Percentiles rank a stretch among this genome's conserved stretches.
Conservation (phyloP, 2,113 vertebrate genomes). For the Nematolebias whitei region DNA sequence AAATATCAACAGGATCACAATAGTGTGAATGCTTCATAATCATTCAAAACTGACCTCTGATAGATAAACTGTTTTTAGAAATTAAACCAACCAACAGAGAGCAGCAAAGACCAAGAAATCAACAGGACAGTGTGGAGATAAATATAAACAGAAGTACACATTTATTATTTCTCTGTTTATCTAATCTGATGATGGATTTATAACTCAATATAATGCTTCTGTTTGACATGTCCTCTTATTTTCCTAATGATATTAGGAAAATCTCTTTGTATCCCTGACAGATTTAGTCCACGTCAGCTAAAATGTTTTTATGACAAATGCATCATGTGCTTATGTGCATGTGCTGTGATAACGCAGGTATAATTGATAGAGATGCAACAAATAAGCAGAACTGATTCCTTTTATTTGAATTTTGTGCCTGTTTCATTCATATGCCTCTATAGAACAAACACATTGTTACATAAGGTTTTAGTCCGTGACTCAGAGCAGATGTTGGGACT, state of each 20-base stretch:
- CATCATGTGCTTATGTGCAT: not conserved
- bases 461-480: constrained; percentile 19
- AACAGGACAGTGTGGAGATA: no score
- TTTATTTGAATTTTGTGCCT: no score
- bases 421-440: not conserved
- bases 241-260: no score
- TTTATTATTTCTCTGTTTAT: no score
- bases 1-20: no score
- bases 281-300: not conserved
- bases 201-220: no score
- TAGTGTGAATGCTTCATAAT: no score
- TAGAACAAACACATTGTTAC: constrained; percentile 17
- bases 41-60: no score
- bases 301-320: not conserved
- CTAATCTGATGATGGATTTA: no score
- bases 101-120: constrained; percentile 35
- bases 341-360: not conserved
- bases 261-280: not conserved
- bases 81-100: constrained; percentile 27
- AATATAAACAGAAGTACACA: no score
- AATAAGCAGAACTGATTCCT: not conserved
- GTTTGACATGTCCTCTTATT: no score
- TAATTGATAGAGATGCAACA: constrained; percentile 1
- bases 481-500: constrained; percentile 17
- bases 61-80: not conserved